Conservation (phyloP, 2,888 invertebrate genomes). For the Patella pellucida region DNA sequence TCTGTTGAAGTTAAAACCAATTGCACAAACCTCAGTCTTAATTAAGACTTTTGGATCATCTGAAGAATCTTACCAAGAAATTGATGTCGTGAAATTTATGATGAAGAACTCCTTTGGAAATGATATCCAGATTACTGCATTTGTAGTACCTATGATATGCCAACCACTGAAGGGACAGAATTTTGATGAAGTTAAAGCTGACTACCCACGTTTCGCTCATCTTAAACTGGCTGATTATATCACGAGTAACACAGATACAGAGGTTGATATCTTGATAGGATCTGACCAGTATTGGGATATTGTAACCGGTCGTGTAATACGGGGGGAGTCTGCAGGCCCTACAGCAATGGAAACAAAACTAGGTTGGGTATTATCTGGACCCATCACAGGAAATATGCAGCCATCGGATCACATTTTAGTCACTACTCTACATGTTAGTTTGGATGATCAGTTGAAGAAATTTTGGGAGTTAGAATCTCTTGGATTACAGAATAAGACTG, state of each 20-base stretch:
- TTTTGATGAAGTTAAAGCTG: neutral
- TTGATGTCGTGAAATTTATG: constrained; percentile 2
- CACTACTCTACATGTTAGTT: neutral
- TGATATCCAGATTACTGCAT: neutral
- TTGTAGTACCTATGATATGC: neutral
- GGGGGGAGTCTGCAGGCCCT: neutral
- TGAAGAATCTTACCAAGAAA: neutral
- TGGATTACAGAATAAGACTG: neutral
- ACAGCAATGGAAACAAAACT: neutral
- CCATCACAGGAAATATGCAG: neutral
- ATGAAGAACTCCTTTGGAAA: neutral
- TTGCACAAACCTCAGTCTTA: neutral
- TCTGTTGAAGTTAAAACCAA: neutral
- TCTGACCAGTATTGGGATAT: neutral
- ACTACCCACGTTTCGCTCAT: neutral
- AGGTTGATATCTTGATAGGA: neutral
- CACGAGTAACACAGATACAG: neutral
- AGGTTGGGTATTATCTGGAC: neutral
- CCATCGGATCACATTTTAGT: neutral
- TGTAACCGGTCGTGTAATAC: neutral
- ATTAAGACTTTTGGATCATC: neutral
- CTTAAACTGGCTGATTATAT: neutral
- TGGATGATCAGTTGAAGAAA: no score
- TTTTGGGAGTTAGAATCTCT: neutral
- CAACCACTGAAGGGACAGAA: neutral